Evolutionary conservation across 2,888 invertebrate genomes (phyloP).

Genomic region (Seira musarum): DNA sequence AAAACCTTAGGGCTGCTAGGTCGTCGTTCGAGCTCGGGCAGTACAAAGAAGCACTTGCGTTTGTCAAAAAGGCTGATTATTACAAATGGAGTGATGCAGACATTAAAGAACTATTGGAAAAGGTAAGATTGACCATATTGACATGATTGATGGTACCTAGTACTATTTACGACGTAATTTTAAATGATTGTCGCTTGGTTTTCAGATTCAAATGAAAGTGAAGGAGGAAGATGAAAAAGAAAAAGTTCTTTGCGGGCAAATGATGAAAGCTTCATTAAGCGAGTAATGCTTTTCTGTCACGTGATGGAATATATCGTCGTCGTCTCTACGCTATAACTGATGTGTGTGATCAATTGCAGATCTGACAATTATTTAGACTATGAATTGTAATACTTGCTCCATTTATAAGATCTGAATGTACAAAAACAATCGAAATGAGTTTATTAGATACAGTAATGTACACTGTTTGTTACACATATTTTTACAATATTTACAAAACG

Average conservation of each 20-base stretch:
- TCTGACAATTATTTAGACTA: too few species aligned
- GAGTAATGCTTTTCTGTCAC: too few species aligned
- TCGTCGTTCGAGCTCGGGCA: conserved; percentile 40
- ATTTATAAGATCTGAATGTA: too few species aligned
- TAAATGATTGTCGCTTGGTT: too few species aligned
- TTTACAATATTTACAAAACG: too few species aligned
- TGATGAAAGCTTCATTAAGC: conserved; percentile 11
- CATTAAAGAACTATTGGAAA: background rate
- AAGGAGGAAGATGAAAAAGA: background rate
- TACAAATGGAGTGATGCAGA: background rate
- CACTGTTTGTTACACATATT: too few species aligned
- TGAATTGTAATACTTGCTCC: too few species aligned
- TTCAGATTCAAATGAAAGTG: background rate
- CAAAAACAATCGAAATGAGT: too few species aligned
- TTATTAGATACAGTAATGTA: too few species aligned
- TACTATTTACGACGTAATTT: background rate
- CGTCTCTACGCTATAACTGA: too few species aligned
- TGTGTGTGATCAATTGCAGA: too few species aligned
- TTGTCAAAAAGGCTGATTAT: background rate
- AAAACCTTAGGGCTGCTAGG: conserved; percentile 42
- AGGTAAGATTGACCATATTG: background rate
- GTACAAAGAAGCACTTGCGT: conserved; percentile 1
- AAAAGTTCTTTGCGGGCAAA: conserved; percentile 17
- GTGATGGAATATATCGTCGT: too few species aligned
- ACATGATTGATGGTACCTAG: background rate